Evolutionary conservation across 2,797 vertebrate species (phyloP), one percentile per base, ranked within the genome.

Genomic region (Sternarchorhynchus goeldii): DNA sequence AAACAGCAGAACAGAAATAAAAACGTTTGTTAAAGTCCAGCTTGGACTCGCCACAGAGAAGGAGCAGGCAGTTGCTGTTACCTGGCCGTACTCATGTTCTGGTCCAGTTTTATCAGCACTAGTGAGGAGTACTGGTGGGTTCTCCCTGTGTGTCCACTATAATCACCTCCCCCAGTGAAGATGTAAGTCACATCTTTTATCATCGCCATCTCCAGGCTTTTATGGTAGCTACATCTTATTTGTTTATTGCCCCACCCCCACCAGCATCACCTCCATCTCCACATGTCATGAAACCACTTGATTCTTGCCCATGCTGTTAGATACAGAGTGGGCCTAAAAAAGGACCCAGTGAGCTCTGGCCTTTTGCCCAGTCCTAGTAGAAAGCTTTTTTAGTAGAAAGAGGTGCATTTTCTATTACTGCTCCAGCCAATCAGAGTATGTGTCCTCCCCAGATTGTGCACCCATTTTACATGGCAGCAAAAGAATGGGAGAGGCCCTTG

Each of bases 241-340:
- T 70, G 21, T 76, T 79, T 73, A 77, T 67, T 77, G 69, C 73
- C 45, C 50, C 32, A 39, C 6, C 17, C 29, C 53, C 32, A 8
- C 65, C 67, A 16, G 10, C 45, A 50, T 12, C 45, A 12, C 2
- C 63, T 65, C 71, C 67, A 20, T 45, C 41, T 12, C 71, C 67
- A 20, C 67, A 70, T 58, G 70, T 75, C 64, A 75, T 76, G 76
- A 79, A 80, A 65, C 67, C 32, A 21, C 45, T 10, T 32, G 21
- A 80, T 73, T 66, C 64, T 39, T 76, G 66, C 45, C 64, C 63
- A 64, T 64, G 67, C 31, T 69, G 57, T 75, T 83, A 82, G 77
- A 66, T 83, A 73, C 78, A 80, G 84, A 73, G 29, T 53, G 80
- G 74, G 53, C 65, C 18, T 73, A 76, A 73, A 53, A 80, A 76